Evolutionary conservation across 1,140 invertebrate species (phyloP), one percentile per base, ranked within the genome.

Genomic region (Chironomus striatipennis): DNA sequence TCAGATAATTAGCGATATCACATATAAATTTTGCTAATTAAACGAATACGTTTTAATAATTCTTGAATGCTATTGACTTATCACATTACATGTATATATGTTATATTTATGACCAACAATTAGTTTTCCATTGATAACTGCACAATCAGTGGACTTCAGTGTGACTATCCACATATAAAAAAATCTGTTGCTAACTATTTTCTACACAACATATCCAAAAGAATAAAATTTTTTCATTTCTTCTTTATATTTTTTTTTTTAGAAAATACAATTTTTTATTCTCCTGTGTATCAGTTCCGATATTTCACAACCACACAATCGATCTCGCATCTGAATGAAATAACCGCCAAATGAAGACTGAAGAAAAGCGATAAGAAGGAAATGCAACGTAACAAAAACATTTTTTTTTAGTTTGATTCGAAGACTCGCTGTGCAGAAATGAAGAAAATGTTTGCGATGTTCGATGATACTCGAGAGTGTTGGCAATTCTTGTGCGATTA

Each of bases 361-460:
- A 70, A 70, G 15, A 57, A 34, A 57, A n/a, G 18, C 65, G 65
- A 70, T 70, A 70, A 70, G 65, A 21, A 70, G 65, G 65, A 70
- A 70, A 70, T 70, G 65, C 65, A 70, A 70, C 65, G 17, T 7
- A 18, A 70, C 17, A 20, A 10, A 57, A n/a, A 70, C 20, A 18
- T 18, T 12, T 10, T n/a, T 57, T n/a, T n/a, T n/a, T 10, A 10
- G 47, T 12, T 12, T 10, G 7, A 70, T 20, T 70, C 65, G 17
- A 20, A 12, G 18, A 70, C 65, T 70, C 65, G n/a, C 65, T 20
- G n/a, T 57, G 47, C 47, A 57, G 65, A 70, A 70, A 70, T 20
- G n/a, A 7, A 1, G 64, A 67, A 17, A 67, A 15, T 70, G 4
- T 70, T 17, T 70, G 6, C 47, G 12, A 57, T n/a, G 12, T 15